phyloP scores from a whole-genome alignment of 2,797 vertebrate genomes.

The Pteropus rufus region DNA sequence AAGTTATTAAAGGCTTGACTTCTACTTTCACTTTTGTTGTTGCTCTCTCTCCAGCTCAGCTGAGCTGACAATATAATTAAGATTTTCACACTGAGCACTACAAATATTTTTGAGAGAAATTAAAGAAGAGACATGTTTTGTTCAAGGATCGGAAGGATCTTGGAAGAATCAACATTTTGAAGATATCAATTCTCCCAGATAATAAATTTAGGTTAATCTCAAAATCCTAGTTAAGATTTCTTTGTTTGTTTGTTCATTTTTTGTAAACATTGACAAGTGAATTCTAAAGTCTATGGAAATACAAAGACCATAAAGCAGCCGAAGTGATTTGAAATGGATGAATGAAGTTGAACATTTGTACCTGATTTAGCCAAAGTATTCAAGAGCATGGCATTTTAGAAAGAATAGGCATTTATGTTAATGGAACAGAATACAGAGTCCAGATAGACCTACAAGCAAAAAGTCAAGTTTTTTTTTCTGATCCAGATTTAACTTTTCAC shows the following conservation, averaged over 20 bases:
- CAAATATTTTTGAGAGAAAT: neutral
- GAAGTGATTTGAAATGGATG: neutral
- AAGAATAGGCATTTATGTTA: neutral
- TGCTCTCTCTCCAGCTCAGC: neutral
- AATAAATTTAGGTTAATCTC: neutral
- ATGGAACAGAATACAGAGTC: neutral
- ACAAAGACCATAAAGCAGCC: neutral
- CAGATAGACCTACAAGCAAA: neutral
- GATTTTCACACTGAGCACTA: neutral
- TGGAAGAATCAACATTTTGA: neutral
- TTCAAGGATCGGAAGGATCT: neutral
- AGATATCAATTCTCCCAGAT: neutral
- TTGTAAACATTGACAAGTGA: neutral
- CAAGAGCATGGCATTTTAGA: neutral
- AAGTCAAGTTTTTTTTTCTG: neutral
- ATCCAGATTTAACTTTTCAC: neutral
- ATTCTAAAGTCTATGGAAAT: neutral
- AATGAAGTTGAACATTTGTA: neutral
- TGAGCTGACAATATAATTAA: neutral
- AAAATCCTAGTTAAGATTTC: neutral
- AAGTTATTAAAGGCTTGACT: neutral
- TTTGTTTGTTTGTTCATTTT: neutral
- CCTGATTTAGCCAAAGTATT: neutral
- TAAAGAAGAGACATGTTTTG: neutral
- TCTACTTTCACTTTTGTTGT: neutral